Evolutionary conservation across 2,797 vertebrate genomes (phyloP).

Genomic region (Tachyglossus aculeatus): DNA sequence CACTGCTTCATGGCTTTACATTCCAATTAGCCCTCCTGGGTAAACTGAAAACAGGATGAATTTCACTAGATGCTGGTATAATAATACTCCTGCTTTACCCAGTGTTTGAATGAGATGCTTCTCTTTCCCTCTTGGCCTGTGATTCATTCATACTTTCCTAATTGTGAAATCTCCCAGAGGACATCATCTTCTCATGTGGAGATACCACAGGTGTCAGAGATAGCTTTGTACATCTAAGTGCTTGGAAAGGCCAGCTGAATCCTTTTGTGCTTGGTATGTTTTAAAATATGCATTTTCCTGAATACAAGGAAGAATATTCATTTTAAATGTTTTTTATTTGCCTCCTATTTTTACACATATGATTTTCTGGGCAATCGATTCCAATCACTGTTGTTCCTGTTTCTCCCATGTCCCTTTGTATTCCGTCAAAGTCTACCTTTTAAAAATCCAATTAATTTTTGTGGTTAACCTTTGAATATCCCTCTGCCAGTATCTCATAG

Average conservation of each 20-base stretch:
- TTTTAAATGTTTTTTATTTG: not conserved
- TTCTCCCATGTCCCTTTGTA: slow-evolving; percentile 3
- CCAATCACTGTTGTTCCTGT: slow-evolving; percentile 8
- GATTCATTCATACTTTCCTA: too few relatives aligned
- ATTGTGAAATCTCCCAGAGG: not conserved
- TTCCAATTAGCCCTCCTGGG: too few relatives aligned
- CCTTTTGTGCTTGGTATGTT: not conserved
- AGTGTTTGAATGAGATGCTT: too few relatives aligned
- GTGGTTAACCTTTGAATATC: slow-evolving; percentile 34
- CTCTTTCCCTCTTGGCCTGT: too few relatives aligned
- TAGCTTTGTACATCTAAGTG: not conserved
- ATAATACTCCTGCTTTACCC: too few relatives aligned
- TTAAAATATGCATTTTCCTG: not conserved
- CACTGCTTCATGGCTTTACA: too few relatives aligned
- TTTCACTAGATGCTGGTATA: too few relatives aligned
- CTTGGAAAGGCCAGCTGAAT: not conserved
- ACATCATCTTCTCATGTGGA: not conserved
- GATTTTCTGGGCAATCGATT: slow-evolving; percentile 33
- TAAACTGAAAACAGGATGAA: too few relatives aligned
- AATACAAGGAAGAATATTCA: not conserved
- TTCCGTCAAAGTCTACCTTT: slow-evolving; percentile 48
- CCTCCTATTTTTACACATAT: not conserved
- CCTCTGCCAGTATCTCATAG: slow-evolving; percentile 1
- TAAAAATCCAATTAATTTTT: slow-evolving; percentile 48
- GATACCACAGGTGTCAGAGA: not conserved